phyloP scores from a whole-genome alignment of 2,888 invertebrate species.

The Spisula solida region DNA sequence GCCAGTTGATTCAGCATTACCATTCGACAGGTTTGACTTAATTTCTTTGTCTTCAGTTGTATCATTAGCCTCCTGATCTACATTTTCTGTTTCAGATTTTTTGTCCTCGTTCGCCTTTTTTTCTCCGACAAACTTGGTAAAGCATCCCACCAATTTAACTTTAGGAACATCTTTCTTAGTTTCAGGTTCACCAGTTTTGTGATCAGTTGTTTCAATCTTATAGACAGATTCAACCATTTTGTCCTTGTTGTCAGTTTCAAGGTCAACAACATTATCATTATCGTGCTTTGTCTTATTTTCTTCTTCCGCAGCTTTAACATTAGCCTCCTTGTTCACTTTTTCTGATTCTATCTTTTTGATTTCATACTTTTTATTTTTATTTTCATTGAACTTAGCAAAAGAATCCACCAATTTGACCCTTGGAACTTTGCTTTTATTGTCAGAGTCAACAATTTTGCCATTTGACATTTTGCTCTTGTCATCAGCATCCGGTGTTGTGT shows the following conservation, averaged over 20 bases:
- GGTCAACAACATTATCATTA: background rate
- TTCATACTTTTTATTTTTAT: background rate
- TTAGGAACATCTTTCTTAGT: background rate
- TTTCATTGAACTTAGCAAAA: background rate
- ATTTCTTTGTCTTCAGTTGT: background rate
- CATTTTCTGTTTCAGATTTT: background rate
- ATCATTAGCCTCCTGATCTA: background rate
- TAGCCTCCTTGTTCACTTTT: background rate
- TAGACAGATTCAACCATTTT: background rate
- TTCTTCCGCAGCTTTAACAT: background rate
- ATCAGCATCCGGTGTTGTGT: background rate
- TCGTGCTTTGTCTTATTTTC: background rate
- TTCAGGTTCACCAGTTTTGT: background rate
- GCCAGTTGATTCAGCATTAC: background rate
- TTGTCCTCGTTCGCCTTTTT: background rate
- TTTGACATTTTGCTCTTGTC: background rate
- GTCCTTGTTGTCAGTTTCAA: background rate
- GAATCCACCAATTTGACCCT: background rate
- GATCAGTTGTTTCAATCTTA: background rate
- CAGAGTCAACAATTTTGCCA: background rate
- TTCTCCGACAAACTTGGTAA: background rate
- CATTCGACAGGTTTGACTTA: background rate
- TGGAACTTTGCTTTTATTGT: background rate
- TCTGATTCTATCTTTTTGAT: background rate
- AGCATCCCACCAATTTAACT: background rate